Percentiles rank a stretch among this genome's conserved stretches.
Conservation (phyloP, 2,797 vertebrate species). For the Ctenosaura bakeri region DNA sequence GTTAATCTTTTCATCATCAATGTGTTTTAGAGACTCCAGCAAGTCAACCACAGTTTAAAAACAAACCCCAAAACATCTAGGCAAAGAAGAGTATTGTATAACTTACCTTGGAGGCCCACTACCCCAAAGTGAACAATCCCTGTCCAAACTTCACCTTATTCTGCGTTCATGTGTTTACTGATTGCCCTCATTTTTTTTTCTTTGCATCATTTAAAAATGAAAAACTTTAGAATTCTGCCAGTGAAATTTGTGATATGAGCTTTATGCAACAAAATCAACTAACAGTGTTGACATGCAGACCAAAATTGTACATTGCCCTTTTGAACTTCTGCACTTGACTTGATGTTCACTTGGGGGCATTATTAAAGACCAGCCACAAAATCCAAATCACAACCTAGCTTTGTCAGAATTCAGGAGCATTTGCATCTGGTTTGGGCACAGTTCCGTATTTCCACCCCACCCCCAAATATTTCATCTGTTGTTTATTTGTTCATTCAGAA, state of each 20-base stretch:
- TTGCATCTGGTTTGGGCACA: constrained; percentile 19
- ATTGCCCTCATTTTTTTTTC: neutral
- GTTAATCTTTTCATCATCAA: constrained; percentile 37
- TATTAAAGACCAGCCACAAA: neutral
- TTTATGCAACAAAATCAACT: constrained; percentile 10
- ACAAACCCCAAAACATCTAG: neutral
- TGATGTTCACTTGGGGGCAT: neutral
- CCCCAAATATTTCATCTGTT: constrained; percentile 46
- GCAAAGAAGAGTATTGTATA: neutral
- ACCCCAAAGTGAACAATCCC: constrained; percentile 13
- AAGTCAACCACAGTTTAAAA: neutral
- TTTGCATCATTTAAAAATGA: rapidly evolving
- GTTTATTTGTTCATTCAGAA: constrained; percentile 65
- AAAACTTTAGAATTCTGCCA: neutral
- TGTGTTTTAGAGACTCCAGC: constrained; percentile 2
- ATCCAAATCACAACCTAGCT: neutral
- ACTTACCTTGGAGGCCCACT: neutral
- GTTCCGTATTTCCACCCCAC: neutral
- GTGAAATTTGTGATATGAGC: rapidly evolving
- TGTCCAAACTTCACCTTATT: neutral
- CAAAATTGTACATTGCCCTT: neutral
- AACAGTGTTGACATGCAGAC: neutral
- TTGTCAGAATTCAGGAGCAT: neutral
- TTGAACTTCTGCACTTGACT: constrained; percentile 10
- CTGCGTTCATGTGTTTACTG: constrained; percentile 39